These are phyloP conservation scores for Ganaspis sp. DNA, from an alignment of 1,140 invertebrate genomes.

Conservation along the genomic window DNA sequence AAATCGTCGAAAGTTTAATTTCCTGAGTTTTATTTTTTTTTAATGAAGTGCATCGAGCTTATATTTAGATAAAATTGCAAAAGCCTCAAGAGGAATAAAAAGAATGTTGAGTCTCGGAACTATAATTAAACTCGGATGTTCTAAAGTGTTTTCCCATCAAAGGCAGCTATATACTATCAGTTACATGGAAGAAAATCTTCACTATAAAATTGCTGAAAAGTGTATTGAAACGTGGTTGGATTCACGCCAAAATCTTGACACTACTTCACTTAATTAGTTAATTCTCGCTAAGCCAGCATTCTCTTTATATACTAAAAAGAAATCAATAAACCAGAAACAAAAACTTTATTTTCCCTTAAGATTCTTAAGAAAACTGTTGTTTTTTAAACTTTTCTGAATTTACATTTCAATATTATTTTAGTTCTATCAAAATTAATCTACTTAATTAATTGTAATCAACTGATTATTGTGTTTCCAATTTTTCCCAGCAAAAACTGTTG, in stretches of 20 bases:
- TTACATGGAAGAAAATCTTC: constrained; percentile 1
- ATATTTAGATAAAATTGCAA: constrained; percentile 27
- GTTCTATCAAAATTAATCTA: neutral
- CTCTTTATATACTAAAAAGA: neutral
- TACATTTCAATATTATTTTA: neutral
- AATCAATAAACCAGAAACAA: constrained; percentile 4
- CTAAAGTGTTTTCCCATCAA: constrained; percentile 22
- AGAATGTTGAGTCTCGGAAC: neutral
- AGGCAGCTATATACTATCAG: constrained; percentile 11
- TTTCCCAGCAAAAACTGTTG: too few relatives aligned
- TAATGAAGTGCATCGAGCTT: neutral
- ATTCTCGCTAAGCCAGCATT: neutral
- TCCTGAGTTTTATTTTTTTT: neutral
- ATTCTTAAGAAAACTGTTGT: neutral
- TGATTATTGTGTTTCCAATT: too few relatives aligned
- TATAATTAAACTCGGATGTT: constrained; percentile 15
- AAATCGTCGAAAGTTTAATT: neutral
- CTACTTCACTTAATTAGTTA: constrained; percentile 1
- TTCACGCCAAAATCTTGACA: constrained; percentile 14
- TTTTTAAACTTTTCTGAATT: too few relatives aligned
- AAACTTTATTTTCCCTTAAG: neutral
- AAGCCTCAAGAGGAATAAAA: constrained; percentile 10
- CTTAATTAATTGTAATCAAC: too few relatives aligned
- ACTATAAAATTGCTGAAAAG: constrained; percentile 26
- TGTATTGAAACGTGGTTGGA: neutral